Percentiles rank a stretch among this genome's conserved stretches.
These are phyloP conservation scores for Epinephelus lanceolatus DNA, from an alignment of 2,113 vertebrate species.

Conservation along the genomic window DNA sequence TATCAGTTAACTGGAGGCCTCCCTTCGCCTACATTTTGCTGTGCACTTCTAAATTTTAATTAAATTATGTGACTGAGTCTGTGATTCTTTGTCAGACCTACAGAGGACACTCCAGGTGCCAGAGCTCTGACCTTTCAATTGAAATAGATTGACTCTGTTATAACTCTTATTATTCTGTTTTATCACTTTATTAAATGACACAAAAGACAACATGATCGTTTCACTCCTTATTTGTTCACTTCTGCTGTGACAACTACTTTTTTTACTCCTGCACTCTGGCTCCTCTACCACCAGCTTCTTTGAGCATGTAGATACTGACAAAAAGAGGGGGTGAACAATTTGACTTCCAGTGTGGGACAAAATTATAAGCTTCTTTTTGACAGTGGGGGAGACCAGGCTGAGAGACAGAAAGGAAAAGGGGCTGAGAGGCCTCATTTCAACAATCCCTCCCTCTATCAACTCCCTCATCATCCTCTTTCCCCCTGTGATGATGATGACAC, in stretches of 20 bases:
- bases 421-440: constrained; percentile 34
- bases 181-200: no score
- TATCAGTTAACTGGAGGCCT: no score
- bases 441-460: constrained; percentile 26
- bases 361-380: constrained; percentile 14
- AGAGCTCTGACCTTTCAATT: no score
- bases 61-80: no score
- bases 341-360: not conserved
- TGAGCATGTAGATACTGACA: not conserved
- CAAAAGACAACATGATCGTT: no score
- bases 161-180: no score
- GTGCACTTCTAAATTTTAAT: no score
- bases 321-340: not conserved
- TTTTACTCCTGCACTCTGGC: not conserved
- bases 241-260: not conserved
- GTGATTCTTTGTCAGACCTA: no score
- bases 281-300: not conserved
- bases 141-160: no score
- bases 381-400: not conserved
- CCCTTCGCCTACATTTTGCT: no score
- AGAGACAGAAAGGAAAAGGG: not conserved
- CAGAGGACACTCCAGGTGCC: no score
- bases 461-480: constrained; percentile 47
- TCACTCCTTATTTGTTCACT: no score
- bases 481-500: constrained; percentile 39